Base-by-base conservation (phyloP, 92 coral and sea anemone genomes). In the Umimayanthus kanabou region DNA sequence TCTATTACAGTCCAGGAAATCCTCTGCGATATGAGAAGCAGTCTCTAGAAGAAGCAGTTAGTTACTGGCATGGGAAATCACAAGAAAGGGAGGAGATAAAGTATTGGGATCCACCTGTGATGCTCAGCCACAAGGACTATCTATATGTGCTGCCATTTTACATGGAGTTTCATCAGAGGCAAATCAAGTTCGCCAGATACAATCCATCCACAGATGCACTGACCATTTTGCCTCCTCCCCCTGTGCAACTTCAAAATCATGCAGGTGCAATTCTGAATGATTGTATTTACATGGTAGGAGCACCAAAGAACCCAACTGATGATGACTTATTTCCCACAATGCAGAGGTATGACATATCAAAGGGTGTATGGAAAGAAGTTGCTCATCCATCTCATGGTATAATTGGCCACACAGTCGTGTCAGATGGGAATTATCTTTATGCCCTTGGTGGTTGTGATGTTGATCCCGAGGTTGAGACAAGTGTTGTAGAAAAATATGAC, bases 371-470 rank as follows among this genome's bases (percentile, higher is more conserved):
- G 76, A 42, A 72, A 42, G 42, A 72, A 72, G 76, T 72, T 9
- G 33, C 76, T 20, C 76, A 28, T 26, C 40, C n/a, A 16, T 20
- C 23, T 39, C 6, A 16, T 28, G 39, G 10, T 20, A 28, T 28
- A 39, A 2, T 7, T 3, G 76, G 42, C 8, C 76, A 26, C 20
- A 72, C 76, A 72, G 76, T 16, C 9, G 76, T 29, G 7, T 72
- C 76, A 20, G 76, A 72, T 72, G 76, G 76, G n/a, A 9, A 39
- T 15, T 72, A 72, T 72, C 76, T 72, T 9, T 72, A 72, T 72
- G 76, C 58, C 3, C 13, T 50, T 50, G 58, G 58, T 50, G 58
- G 58, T 2, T 50, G 58, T 50, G 58, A 7, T 13, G 58, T 7
- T 1, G 15, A 50, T 50, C 13, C 13, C 1, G 58, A 50, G 58